phyloP scores from a whole-genome alignment of 2,888 invertebrate species.

The Oligia latruncula region DNA sequence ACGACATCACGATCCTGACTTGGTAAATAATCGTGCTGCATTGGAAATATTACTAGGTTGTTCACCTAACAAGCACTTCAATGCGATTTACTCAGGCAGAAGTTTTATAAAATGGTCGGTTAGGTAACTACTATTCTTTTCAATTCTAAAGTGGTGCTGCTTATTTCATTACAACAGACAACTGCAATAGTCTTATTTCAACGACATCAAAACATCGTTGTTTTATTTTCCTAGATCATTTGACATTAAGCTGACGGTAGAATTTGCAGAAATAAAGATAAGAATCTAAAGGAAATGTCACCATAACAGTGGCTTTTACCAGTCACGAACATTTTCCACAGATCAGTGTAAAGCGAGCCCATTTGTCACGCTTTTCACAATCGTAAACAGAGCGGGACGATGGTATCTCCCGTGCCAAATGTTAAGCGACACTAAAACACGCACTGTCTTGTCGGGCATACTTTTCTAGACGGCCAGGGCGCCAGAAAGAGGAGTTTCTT shows the following conservation, averaged over 20 bases:
- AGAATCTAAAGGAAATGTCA: slow-evolving; percentile 58
- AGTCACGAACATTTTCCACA: slow-evolving; percentile 69
- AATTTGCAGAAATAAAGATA: slow-evolving; percentile 35
- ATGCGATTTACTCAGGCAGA: slow-evolving; percentile 47
- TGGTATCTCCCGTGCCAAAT: slow-evolving; percentile 79
- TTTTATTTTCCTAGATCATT: slow-evolving; percentile 15
- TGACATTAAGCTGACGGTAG: slow-evolving; percentile 9
- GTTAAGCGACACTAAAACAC: slow-evolving; percentile 59
- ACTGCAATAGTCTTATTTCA: slow-evolving; percentile 9
- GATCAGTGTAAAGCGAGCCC: slow-evolving; percentile 68
- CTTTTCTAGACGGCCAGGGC: slow-evolving; percentile 5
- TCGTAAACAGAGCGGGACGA: slow-evolving; percentile 85
- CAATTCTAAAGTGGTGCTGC: not conserved
- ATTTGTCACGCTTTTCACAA: slow-evolving; percentile 86
- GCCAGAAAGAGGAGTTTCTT: not conserved
- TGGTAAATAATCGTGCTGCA: slow-evolving; percentile 63
- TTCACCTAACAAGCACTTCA: slow-evolving; percentile 69
- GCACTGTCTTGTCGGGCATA: slow-evolving; percentile 27
- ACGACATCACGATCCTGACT: slow-evolving; percentile 77
- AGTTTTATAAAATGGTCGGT: slow-evolving; percentile 10
- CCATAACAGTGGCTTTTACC: slow-evolving; percentile 62
- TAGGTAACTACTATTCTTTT: slow-evolving; percentile 28
- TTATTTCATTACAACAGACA: not conserved
- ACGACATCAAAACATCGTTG: not conserved
- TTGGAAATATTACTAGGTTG: slow-evolving; percentile 67